Conservation (phyloP, 2,113 vertebrate genomes). For the Bos taurus region DNA sequence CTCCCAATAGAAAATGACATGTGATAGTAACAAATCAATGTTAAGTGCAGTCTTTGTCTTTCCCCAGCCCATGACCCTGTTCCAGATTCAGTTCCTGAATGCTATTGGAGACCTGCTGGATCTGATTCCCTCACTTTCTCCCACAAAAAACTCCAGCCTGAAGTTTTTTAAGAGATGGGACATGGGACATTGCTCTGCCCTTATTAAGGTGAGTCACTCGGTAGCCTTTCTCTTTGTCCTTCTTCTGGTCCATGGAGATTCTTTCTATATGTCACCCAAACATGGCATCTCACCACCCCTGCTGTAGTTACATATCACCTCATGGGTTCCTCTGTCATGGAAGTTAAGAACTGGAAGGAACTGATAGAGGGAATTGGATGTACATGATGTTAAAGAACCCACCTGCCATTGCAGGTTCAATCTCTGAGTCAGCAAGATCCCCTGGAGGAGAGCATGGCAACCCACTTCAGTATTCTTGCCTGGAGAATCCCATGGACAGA, state of each 20-base stretch:
- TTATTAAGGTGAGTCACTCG: constrained; percentile 89
- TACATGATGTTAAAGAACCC: neutral
- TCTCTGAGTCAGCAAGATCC: neutral
- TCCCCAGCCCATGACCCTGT: constrained; percentile 84
- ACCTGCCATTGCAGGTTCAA: neutral
- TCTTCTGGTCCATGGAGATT: neutral
- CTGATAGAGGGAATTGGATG: neutral
- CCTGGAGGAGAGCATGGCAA: neutral
- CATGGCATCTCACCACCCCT: neutral
- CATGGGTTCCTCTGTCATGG: neutral
- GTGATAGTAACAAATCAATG: neutral
- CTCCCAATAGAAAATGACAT: neutral
- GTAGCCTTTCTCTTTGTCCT: neutral
- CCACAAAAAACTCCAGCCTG: constrained; percentile 28
- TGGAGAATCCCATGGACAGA: neutral
- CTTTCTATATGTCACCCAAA: neutral
- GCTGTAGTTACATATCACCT: rapidly evolving
- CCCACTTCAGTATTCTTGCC: neutral
- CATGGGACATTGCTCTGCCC: constrained; percentile 94
- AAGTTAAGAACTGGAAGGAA: neutral
- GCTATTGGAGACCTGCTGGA: constrained; percentile 90
- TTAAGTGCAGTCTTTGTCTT: neutral
- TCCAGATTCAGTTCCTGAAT: constrained; percentile 90
- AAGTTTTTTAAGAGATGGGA: constrained; percentile 74
- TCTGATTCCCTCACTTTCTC: constrained; percentile 87